Evolutionary conservation across 2,797 vertebrate genomes (phyloP), one percentile per base, ranked within the genome.

Genomic region (Pipistrellus nathusii): DNA sequence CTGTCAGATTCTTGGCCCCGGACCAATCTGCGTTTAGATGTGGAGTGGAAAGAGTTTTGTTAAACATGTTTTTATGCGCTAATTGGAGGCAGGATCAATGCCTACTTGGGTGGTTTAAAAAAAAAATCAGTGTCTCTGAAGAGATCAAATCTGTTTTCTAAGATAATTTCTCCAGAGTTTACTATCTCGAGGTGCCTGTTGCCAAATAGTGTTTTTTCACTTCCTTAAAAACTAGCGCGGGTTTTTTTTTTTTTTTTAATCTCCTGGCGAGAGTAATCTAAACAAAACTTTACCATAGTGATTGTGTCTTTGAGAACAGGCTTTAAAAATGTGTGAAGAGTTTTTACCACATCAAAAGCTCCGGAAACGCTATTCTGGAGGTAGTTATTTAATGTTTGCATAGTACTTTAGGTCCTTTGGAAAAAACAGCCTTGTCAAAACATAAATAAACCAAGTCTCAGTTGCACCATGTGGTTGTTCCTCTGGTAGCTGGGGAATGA

Each of bases 371-470:
- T 90, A 9, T 69, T 62, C 62, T 68, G 75, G 68, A 95, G 64
- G 55, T 48, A n/a, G 3, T 72, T 91, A 57, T 77, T 90, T 68
- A 46, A 68, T 85, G 73, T 69, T 91, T 81, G 78, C 30, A 38
- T 51, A 88, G 73, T 76, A 62, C 57, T 85, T 92, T 76, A 68
- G 72, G 53, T 91, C 90, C 87, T 91, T 90, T 76, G 72, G 59
- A 51, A 85, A 91, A 91, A 94, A 68, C 62, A 85, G 30, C 55
- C 44, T 66, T 88, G 38, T 81, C 71, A 85, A 93, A 93, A 80
- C 94, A 85, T 91, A 96, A 96, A 85, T 88, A 82, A 91, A 15
- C n/a, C 71, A 90, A 90, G 32, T 93, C 48, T 94, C 69, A 64
- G 59, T 92, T 91, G 32, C 21, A 78, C 41, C 76, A 13, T 27